A percentile compares a stretch with the other conserved stretches of the same genome.
Evolutionary conservation across 1,140 invertebrate species (phyloP).

Genomic region (Drosophila nikananu): DNA sequence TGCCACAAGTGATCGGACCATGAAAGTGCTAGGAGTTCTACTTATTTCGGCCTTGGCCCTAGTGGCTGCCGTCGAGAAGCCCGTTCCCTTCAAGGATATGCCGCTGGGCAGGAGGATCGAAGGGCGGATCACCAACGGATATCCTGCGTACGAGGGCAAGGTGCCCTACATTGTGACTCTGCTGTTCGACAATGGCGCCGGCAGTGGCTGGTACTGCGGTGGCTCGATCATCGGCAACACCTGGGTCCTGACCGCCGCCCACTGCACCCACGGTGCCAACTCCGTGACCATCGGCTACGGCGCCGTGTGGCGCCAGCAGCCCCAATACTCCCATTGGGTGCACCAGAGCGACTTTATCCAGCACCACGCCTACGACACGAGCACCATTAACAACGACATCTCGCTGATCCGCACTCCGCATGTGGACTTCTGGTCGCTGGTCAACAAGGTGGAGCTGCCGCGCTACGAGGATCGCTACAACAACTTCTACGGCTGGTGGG

Average conservation of each 20-base stretch:
- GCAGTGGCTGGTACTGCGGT: slow-evolving; percentile 86
- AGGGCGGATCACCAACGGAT: slow-evolving; percentile 61
- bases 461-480: slow-evolving; percentile 29
- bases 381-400: slow-evolving; percentile 40
- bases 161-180: slow-evolving; percentile 85
- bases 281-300: slow-evolving; percentile 37
- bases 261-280: slow-evolving; percentile 56
- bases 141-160: slow-evolving; percentile 76
- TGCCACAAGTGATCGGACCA: background rate
- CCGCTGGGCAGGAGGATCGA: slow-evolving; percentile 22
- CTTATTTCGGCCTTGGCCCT: slow-evolving; percentile 33
- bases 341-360: slow-evolving; percentile 15
- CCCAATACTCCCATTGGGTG: slow-evolving; percentile 29
- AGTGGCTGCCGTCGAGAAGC: slow-evolving; percentile 20
- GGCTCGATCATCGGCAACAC: slow-evolving; percentile 87
- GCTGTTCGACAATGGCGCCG: slow-evolving; percentile 82
- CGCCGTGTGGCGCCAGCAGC: slow-evolving; percentile 27
- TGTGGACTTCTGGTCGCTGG: slow-evolving; percentile 44
- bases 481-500: slow-evolving; percentile 45
- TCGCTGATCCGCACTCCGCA: slow-evolving; percentile 38
- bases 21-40: slow-evolving; percentile 31
- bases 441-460: slow-evolving; percentile 58
- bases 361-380: slow-evolving; percentile 27
- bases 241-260: slow-evolving; percentile 85
- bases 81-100: slow-evolving; percentile 44